A percentile compares a stretch with the other conserved stretches of the same genome.
Conservation (phyloP, 2,888 invertebrate species). For the Exocentrus adspersus region DNA sequence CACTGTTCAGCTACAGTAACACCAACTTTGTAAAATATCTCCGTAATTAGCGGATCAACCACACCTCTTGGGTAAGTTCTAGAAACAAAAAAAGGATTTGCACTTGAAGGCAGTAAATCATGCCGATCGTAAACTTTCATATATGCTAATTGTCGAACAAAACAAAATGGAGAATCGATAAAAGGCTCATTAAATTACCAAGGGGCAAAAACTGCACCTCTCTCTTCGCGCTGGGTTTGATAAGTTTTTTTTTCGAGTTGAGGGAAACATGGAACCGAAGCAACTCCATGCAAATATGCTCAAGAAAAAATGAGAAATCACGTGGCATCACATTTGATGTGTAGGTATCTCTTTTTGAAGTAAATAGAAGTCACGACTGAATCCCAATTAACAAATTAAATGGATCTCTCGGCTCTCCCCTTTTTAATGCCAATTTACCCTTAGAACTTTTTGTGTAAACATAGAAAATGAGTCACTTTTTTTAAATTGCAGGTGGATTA, state of each 20-base stretch:
- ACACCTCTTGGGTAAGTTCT: constrained; percentile 38
- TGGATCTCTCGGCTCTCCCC: constrained; percentile 1
- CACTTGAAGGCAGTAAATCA: constrained; percentile 25
- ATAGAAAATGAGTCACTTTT: neutral
- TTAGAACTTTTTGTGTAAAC: neutral
- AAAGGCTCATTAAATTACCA: constrained; percentile 21
- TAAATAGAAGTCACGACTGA: too few relatives aligned
- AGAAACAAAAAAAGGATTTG: constrained; percentile 33
- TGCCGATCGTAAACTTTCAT: constrained; percentile 24
- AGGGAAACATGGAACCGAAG: neutral
- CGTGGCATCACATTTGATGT: too few relatives aligned
- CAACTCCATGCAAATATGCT: constrained; percentile 1
- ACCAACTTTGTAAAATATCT: constrained; percentile 17
- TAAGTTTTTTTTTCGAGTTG: constrained; percentile 11
- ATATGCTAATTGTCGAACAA: constrained; percentile 26
- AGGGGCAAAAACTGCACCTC: constrained; percentile 15
- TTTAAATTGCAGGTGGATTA: neutral
- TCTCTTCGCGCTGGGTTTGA: constrained; percentile 1
- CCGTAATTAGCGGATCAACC: constrained; percentile 34
- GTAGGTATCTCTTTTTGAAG: too few relatives aligned
- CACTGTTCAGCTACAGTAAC: neutral
- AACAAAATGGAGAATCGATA: constrained; percentile 25
- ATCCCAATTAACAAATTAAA: constrained; percentile 13
- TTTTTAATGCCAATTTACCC: constrained; percentile 4
- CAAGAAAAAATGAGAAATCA: constrained; percentile 6